Conservation (phyloP, 1,140 invertebrate genomes). For the Samia ricini region DNA sequence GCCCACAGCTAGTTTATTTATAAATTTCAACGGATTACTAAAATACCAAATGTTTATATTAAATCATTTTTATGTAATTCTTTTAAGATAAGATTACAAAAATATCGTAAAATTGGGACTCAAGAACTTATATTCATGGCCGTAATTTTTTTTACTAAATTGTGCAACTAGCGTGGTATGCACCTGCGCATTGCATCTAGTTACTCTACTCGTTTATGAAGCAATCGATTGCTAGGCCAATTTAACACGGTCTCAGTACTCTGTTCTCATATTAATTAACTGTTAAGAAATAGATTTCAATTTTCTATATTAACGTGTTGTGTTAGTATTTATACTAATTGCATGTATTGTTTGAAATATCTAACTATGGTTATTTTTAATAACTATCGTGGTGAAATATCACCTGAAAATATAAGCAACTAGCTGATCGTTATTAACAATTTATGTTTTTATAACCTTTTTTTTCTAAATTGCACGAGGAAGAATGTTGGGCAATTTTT, state of each 20-base stretch:
- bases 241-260: conserved; percentile 5
- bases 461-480: too few species aligned
- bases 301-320: too few species aligned
- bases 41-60: too few species aligned
- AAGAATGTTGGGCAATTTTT: too few species aligned
- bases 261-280: conserved; percentile 18
- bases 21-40: too few species aligned
- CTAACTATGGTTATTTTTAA: background rate
- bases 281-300: conserved; percentile 35
- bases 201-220: conserved; percentile 1
- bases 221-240: conserved; percentile 7
- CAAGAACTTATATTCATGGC: background rate
- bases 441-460: too few species aligned
- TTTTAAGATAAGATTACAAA: too few species aligned
- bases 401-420: too few species aligned
- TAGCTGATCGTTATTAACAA: too few species aligned
- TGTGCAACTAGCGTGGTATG: background rate
- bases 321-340: background rate
- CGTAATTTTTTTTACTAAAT: background rate
- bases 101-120: too few species aligned
- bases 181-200: background rate
- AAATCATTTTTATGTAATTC: too few species aligned
- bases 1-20: too few species aligned
- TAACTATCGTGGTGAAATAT: background rate
- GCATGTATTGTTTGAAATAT: background rate